These are phyloP conservation scores for Watersipora subatra DNA, from an alignment of 1,140 invertebrate genomes.

Conservation along the genomic window DNA sequence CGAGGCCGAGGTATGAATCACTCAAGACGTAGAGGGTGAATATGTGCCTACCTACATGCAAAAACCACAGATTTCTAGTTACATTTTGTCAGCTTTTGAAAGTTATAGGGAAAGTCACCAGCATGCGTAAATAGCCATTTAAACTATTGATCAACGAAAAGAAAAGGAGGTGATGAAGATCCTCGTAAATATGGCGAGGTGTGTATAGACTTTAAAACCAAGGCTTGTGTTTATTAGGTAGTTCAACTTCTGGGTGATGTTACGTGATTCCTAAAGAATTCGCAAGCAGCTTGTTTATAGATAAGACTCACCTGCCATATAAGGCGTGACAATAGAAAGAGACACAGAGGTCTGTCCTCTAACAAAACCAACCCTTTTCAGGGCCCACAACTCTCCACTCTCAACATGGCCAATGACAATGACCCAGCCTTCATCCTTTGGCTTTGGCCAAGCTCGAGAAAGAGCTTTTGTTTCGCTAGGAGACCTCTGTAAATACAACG, in stretches of 20 bases:
- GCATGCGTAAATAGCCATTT: too few species aligned
- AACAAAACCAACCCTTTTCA: constrained; percentile 55
- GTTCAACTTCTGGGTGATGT: too few species aligned
- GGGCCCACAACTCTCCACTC: constrained; percentile 60
- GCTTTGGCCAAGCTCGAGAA: constrained; percentile 72
- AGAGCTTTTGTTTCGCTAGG: constrained; percentile 46
- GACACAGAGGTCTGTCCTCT: constrained; percentile 33
- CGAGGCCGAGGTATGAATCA: constrained; percentile 83
- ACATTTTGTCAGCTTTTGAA: too few species aligned
- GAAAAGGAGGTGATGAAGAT: too few species aligned
- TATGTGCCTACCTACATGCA: constrained; percentile 49
- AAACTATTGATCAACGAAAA: too few species aligned
- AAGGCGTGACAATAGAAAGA: constrained; percentile 54
- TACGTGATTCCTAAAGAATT: too few species aligned
- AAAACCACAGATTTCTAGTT: too few species aligned
- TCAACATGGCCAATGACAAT: constrained; percentile 63
- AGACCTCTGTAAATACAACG: constrained; percentile 14
- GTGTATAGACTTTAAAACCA: too few species aligned
- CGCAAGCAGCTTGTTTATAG: too few species aligned
- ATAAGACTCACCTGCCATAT: constrained; percentile 43
- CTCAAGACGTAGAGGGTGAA: constrained; percentile 78
- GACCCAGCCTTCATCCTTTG: constrained; percentile 92
- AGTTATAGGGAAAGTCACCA: too few species aligned
- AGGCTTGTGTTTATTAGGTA: too few species aligned
- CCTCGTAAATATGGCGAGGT: too few species aligned